Evolutionary conservation across 2,113 vertebrate genomes (phyloP).

Genomic region (Labeo rohita): DNA sequence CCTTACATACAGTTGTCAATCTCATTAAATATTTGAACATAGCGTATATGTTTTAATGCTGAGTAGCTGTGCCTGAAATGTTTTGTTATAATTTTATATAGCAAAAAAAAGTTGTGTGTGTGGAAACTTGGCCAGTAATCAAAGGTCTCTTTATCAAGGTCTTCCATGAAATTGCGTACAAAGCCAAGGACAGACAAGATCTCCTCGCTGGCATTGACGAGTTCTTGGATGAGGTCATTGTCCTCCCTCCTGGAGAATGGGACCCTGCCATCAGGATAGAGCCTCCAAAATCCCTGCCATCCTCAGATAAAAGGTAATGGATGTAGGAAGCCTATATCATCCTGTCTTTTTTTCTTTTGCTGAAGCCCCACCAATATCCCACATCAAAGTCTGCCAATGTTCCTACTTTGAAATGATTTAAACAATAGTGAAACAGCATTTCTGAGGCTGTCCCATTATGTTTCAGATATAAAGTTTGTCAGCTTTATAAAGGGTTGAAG

Average conservation of each 20-base stretch:
- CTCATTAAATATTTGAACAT: neutral
- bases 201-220: slow-evolving; percentile 96
- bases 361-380: neutral
- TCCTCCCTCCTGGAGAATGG: slow-evolving; percentile 98
- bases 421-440: neutral
- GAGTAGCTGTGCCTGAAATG: neutral
- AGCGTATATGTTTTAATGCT: neutral
- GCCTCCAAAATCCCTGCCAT: slow-evolving; percentile 93
- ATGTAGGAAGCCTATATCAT: neutral
- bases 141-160: slow-evolving; percentile 76
- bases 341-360: neutral
- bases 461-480: neutral
- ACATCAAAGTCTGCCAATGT: neutral
- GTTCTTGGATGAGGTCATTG: slow-evolving; percentile 97
- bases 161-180: slow-evolving; percentile 98
- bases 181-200: slow-evolving; percentile 95
- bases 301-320: slow-evolving; percentile 92
- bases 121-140: slow-evolving; percentile 28
- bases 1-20: neutral
- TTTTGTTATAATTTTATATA: no score
- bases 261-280: slow-evolving; percentile 98
- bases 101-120: neutral
- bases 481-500: neutral
- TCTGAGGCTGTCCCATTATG: neutral
- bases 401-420: neutral